These are phyloP conservation scores for Oreamnos americanus DNA, from an alignment of 2,113 vertebrate species.

Conservation along the genomic window DNA sequence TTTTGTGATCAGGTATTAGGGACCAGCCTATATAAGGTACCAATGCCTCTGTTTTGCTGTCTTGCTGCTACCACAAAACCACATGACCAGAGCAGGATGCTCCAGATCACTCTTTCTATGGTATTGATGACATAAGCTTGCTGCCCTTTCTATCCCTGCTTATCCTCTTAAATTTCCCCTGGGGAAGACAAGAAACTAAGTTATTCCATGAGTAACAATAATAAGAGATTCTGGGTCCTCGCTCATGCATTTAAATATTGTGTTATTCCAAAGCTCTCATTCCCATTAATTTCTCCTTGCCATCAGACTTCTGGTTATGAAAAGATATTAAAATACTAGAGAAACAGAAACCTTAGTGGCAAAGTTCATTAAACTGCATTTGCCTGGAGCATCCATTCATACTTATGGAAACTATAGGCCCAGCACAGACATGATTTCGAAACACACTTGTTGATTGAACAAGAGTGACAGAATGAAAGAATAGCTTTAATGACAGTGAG, in stretches of 20 bases:
- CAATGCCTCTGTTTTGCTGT: background rate
- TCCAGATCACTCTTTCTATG: background rate
- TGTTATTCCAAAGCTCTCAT: conserved; percentile 25
- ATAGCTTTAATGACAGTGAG: background rate
- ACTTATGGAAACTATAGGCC: conserved; percentile 13
- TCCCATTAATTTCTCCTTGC: background rate
- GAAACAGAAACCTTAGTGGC: conserved; percentile 18
- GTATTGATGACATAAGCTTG: background rate
- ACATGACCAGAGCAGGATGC: background rate
- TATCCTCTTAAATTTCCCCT: background rate
- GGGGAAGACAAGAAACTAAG: background rate
- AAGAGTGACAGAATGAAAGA: background rate
- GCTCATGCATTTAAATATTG: background rate
- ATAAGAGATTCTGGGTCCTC: background rate
- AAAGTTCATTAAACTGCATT: conserved; percentile 45
- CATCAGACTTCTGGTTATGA: conserved; percentile 37
- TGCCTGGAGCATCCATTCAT: conserved; percentile 15
- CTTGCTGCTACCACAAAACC: background rate
- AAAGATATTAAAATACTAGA: conserved; percentile 49
- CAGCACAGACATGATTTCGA: conserved; percentile 10
- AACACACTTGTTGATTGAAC: background rate
- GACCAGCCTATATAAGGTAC: background rate
- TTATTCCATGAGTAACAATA: background rate
- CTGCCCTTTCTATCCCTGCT: background rate
- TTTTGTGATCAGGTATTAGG: background rate